These are phyloP conservation scores for Rhadinocentrus ornatus DNA, from an alignment of 2,797 vertebrate genomes.

Conservation along the genomic window DNA sequence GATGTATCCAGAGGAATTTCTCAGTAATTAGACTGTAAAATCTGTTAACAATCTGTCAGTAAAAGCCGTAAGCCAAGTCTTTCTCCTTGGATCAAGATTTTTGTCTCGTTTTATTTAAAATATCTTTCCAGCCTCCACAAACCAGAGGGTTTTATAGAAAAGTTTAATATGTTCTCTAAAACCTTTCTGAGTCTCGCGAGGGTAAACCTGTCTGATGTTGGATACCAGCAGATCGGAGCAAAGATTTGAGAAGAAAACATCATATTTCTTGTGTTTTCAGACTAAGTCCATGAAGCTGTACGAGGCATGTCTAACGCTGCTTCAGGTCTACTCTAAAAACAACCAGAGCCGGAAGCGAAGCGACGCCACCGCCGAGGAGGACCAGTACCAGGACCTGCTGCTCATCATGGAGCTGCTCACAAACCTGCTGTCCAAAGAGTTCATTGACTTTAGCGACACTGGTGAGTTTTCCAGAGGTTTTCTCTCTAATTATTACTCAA, in stretches of 20 bases:
- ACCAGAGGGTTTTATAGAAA: too few species aligned
- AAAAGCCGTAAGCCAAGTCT: not conserved
- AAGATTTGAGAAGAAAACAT: not conserved
- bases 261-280: constrained; percentile 67
- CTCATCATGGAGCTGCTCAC: constrained; percentile 99
- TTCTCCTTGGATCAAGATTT: not conserved
- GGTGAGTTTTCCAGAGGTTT: constrained; percentile 75
- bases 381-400: constrained; percentile 98
- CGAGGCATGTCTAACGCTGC: constrained; percentile 95
- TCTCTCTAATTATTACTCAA: not conserved
- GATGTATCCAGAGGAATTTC: not conserved
- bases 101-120: not conserved
- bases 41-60: not conserved
- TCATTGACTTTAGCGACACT: constrained; percentile 99
- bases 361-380: constrained; percentile 94
- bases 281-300: constrained; percentile 98
- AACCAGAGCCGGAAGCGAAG: constrained; percentile 92
- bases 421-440: constrained; percentile 98
- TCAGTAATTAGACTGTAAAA: too few species aligned
- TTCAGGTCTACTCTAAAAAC: constrained; percentile 99
- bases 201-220: too few species aligned
- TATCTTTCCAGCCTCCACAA: too few species aligned
- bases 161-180: too few species aligned
- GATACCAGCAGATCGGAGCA: not conserved
- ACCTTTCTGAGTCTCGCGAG: too few species aligned